These are phyloP conservation scores for Bombylius major DNA, from an alignment of 2,888 invertebrate genomes.

Conservation along the genomic window DNA sequence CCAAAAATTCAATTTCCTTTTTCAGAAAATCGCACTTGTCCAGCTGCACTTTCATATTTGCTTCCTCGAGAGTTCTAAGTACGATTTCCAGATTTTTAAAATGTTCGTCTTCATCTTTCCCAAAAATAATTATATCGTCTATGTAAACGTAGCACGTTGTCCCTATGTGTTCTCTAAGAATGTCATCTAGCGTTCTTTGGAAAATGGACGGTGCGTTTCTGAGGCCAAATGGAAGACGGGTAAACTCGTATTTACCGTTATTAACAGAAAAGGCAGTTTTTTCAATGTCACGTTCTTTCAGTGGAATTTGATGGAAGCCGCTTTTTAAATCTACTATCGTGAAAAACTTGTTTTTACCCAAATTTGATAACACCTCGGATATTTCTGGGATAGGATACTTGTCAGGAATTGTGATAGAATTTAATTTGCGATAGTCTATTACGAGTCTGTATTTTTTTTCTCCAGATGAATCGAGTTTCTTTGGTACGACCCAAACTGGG, in stretches of 20 bases:
- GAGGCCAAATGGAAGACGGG: slow-evolving; percentile 6
- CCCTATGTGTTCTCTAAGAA: slow-evolving; percentile 7
- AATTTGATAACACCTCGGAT: slow-evolving; percentile 5
- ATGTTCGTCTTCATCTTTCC: slow-evolving; percentile 5
- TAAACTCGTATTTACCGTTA: slow-evolving; percentile 8
- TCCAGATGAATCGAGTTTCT: too few species aligned
- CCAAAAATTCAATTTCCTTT: slow-evolving; percentile 22
- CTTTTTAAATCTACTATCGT: too few species aligned
- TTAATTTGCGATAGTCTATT: slow-evolving; percentile 6
- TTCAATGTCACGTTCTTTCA: slow-evolving; percentile 2
- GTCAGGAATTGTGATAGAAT: background rate
- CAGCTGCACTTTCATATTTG: slow-evolving; percentile 4
- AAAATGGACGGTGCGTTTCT: slow-evolving; percentile 9
- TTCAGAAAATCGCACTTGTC: slow-evolving; percentile 20
- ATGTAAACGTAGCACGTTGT: slow-evolving; percentile 9
- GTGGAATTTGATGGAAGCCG: slow-evolving; percentile 2
- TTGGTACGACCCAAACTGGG: slow-evolving; percentile 6
- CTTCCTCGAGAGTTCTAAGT: slow-evolving; percentile 1
- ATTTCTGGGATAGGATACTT: slow-evolving; percentile 6
- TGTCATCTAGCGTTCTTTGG: slow-evolving; percentile 5
- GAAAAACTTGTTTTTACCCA: slow-evolving; percentile 6
- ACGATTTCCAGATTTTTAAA: slow-evolving; percentile 4
- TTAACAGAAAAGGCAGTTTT: slow-evolving; percentile 7
- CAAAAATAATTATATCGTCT: slow-evolving; percentile 8
- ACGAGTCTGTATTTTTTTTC: background rate